A percentile compares a stretch with the other conserved stretches of the same genome.
phyloP scores from a whole-genome alignment of 2,888 invertebrate species.

The Ariolimax columbianus region DNA sequence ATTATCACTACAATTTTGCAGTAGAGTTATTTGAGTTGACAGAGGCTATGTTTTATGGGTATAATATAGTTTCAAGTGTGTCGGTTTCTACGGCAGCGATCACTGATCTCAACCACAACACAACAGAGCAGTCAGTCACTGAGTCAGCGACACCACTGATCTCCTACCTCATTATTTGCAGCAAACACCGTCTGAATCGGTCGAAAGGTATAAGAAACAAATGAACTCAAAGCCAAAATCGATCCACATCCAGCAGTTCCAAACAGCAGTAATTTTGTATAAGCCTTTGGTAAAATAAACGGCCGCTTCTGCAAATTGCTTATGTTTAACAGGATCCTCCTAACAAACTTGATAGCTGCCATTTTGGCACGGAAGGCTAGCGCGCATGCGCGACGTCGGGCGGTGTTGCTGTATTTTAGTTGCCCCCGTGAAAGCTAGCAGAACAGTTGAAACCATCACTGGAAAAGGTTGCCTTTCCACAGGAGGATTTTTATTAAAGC shows the following conservation, averaged over 20 bases:
- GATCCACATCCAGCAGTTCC: conserved; percentile 33
- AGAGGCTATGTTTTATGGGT: too few relatives aligned
- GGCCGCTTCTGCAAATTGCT: neutral
- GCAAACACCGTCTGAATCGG: conserved; percentile 9
- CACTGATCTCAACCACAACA: too few relatives aligned
- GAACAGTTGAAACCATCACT: conserved; percentile 26
- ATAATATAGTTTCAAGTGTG: too few relatives aligned
- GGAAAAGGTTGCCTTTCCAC: neutral
- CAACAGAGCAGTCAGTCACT: too few relatives aligned
- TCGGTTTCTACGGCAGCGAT: too few relatives aligned
- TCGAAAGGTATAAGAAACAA: conserved; percentile 3
- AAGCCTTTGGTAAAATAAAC: neutral
- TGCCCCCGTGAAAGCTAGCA: conserved; percentile 5
- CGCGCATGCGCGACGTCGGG: conserved; percentile 23
- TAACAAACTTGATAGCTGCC: conserved; percentile 30
- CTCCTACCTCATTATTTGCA: conserved; percentile 35
- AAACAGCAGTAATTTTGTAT: neutral
- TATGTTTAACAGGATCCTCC: neutral
- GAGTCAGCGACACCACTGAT: too few relatives aligned
- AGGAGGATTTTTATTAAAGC: conserved; percentile 6
- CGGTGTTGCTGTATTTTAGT: conserved; percentile 25
- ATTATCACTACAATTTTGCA: too few relatives aligned
- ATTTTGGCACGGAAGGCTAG: conserved; percentile 25
- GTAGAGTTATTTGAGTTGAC: too few relatives aligned
- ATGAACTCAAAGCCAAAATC: conserved; percentile 2